These are phyloP conservation scores for Sarcophilus harrisii DNA, from an alignment of 2,797 vertebrate genomes.

Conservation along the genomic window DNA sequence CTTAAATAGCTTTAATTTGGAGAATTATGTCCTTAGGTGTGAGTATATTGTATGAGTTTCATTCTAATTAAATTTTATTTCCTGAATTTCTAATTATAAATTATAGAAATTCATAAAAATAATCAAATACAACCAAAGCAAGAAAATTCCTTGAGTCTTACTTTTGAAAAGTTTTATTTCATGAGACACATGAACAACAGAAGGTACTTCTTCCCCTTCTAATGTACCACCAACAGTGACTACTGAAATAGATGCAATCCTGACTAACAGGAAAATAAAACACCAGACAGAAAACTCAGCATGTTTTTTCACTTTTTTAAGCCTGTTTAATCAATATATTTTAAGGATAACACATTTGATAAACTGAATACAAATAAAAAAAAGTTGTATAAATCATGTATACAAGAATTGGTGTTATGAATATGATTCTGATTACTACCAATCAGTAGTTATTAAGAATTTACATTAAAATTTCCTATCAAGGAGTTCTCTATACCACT, in stretches of 20 bases:
- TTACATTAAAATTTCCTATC: neutral
- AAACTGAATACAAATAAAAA: neutral
- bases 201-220: neutral
- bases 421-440: neutral
- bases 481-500: neutral
- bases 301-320: neutral
- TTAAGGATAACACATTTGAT: neutral
- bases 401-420: neutral
- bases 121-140: neutral
- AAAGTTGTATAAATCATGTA: neutral
- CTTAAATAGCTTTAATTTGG: conserved; percentile 4
- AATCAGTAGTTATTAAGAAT: neutral
- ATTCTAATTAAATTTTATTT: neutral
- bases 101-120: conserved; percentile 29
- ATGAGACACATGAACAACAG: neutral
- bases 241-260: conserved; percentile 11
- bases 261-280: conserved; percentile 1
- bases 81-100: conserved; percentile 26
- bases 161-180: conserved; percentile 21
- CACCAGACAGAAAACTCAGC: neutral
- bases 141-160: conserved; percentile 17
- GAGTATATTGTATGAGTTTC: neutral
- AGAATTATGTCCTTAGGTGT: conserved; percentile 27
- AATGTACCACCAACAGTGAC: neutral
- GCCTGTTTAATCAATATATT: conserved; percentile 11